Conservation (phyloP, 2,888 invertebrate species). For the Leptarthrus brevirostris region DNA sequence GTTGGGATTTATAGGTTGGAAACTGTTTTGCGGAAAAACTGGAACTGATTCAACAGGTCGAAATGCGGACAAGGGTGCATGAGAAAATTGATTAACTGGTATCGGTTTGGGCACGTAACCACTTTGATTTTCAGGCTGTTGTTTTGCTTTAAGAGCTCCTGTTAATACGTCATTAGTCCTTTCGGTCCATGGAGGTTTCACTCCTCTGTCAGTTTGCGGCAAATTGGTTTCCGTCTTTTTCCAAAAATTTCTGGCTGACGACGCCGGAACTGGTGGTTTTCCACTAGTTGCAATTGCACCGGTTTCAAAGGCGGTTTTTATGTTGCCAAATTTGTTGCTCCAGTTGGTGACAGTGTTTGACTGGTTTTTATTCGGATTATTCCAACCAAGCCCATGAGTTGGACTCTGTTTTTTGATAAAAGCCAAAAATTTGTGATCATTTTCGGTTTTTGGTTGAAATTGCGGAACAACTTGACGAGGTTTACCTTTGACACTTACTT, state of each 20-base stretch:
- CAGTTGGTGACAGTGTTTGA: constrained; percentile 73
- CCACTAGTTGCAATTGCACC: constrained; percentile 64
- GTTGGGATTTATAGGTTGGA: constrained; percentile 48
- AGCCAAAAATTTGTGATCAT: constrained; percentile 85
- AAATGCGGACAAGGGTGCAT: constrained; percentile 82
- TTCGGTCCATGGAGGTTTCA: constrained; percentile 38
- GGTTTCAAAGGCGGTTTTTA: constrained; percentile 82
- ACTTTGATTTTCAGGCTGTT: background rate
- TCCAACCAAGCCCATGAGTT: constrained; percentile 65
- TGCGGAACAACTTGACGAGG: constrained; percentile 71
- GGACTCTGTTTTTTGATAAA: constrained; percentile 82
- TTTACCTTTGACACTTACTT: constrained; percentile 68
- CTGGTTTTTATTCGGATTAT: constrained; percentile 60
- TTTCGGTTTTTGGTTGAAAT: constrained; percentile 85
- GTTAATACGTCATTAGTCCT: constrained; percentile 27
- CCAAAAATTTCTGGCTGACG: constrained; percentile 73
- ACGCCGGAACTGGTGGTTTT: constrained; percentile 66
- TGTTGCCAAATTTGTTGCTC: constrained; percentile 85
- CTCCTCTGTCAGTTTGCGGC: constrained; percentile 58
- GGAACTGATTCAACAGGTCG: constrained; percentile 68
- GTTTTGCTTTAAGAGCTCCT: constrained; percentile 4
- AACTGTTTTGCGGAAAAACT: constrained; percentile 20
- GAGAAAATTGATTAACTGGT: constrained; percentile 77
- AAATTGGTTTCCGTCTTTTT: constrained; percentile 68
- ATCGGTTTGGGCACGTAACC: constrained; percentile 68